Base-by-base conservation (phyloP, 2,888 invertebrate genomes). In the Phania funesta region DNA sequence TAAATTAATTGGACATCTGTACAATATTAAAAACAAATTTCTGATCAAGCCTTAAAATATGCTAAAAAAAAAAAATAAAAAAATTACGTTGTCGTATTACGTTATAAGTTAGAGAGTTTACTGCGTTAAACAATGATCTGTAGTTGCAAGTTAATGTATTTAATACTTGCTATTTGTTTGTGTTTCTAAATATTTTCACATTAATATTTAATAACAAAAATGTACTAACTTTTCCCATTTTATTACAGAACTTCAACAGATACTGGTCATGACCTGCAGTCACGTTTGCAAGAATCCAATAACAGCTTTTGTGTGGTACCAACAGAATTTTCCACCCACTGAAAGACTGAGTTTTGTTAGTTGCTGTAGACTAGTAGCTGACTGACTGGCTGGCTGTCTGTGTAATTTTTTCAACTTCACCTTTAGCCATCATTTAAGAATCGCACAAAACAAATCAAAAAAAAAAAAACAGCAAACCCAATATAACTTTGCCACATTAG, bases 231-330 rank as follows among this genome's bases (percentile, higher is more conserved):
- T 32, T 13, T 11, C 35, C 7, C 2, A 48, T 70, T 80, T 67
- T 48, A 24, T 64, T 80, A 48, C 80, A 75, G 75, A 64, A 48
- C n/a, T 70, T 7, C 8, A 22, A 18, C 35, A 26, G 44, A 67
- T 35, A 46, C 62, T 67, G 52, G 29, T 46, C 46, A 44, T 35
- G 20, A 73, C 22, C 13, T 38, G 7, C 35, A 50, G 56, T 75
- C 75, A 80, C 68, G 75, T 75, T 60, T 41, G 13, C 26, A 22
- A 32, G 44, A 73, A 74, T 35, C 52, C 71, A 67, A 62, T 74
- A 68, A 41, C 18, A 52, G 52, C 16, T 44, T 73, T 71, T 58
- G 24, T 48, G 18, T n/a, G 20, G 35, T 22, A 22, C n/a, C 18
- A 16, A 48, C 29, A 48, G 18, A 13, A 1, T 44, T 9, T 20